Conservation (phyloP, 2,113 vertebrate genomes). For the Nymphicus hollandicus region DNA sequence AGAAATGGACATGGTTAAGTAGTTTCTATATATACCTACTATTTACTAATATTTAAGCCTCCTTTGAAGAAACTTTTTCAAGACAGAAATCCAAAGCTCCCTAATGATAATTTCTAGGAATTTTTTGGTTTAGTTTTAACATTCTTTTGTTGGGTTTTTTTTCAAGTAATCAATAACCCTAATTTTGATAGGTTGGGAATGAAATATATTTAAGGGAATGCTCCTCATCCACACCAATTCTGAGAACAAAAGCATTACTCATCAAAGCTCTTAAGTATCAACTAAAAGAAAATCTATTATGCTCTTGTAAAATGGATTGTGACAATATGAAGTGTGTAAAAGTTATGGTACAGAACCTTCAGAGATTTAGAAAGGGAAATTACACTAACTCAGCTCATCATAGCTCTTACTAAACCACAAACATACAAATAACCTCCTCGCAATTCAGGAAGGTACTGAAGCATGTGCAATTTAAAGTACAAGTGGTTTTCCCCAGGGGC, state of each 20-base stretch:
- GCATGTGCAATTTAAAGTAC: not conserved
- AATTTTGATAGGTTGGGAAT: not conserved
- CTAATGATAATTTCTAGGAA: not conserved
- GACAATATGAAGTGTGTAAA: not conserved
- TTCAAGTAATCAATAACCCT: not conserved
- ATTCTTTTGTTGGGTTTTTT: accelerated
- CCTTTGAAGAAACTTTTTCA: not conserved
- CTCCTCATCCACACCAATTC: not conserved
- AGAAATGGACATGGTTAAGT: not conserved
- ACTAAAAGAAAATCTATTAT: not conserved
- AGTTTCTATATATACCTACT: not conserved
- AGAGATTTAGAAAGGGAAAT: not conserved
- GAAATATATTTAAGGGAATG: not conserved
- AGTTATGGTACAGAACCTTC: not conserved
- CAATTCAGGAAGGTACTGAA: not conserved
- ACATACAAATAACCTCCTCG: not conserved
- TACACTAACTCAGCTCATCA: not conserved
- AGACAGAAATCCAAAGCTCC: not conserved
- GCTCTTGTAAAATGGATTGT: not conserved
- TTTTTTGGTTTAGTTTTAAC: not conserved
- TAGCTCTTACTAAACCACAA: not conserved
- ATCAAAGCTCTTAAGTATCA: not conserved
- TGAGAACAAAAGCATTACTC: not conserved
- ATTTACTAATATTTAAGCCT: not conserved
- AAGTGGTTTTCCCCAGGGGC: not conserved